These are phyloP conservation scores for Caenorhabditis angaria DNA, from an alignment of 2,888 invertebrate genomes.

Conservation along the genomic window DNA sequence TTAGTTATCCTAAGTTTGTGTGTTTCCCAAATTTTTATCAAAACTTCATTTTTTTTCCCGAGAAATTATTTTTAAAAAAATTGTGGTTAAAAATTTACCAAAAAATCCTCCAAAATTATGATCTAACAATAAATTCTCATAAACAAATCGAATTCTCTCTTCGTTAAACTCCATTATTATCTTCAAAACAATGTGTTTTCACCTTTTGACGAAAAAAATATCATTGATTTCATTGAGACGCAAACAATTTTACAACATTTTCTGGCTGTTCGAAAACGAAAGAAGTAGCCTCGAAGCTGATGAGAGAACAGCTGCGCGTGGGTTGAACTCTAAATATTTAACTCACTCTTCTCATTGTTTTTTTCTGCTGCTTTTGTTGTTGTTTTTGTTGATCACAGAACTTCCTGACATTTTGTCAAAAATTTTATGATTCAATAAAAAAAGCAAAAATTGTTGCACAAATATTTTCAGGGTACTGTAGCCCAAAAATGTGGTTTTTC, in stretches of 20 bases:
- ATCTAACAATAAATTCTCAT: no score
- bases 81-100: no score
- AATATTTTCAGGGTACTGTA: no score
- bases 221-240: background rate
- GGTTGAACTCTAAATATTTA: constrained; percentile 4
- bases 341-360: background rate
- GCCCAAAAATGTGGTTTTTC: no score
- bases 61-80: no score
- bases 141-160: background rate
- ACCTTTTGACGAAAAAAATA: background rate
- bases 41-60: no score
- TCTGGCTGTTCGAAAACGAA: background rate
- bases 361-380: background rate
- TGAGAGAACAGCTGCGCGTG: background rate
- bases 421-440: background rate
- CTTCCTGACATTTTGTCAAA: background rate
- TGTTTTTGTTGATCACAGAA: background rate
- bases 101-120: no score
- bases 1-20: no score
- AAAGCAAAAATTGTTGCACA: no score
- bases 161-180: background rate
- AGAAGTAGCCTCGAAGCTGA: background rate
- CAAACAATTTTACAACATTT: background rate
- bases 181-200: background rate
- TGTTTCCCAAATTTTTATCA: no score